Evolutionary conservation across 1,140 invertebrate genomes (phyloP).

Genomic region (Drosophila auraria): DNA sequence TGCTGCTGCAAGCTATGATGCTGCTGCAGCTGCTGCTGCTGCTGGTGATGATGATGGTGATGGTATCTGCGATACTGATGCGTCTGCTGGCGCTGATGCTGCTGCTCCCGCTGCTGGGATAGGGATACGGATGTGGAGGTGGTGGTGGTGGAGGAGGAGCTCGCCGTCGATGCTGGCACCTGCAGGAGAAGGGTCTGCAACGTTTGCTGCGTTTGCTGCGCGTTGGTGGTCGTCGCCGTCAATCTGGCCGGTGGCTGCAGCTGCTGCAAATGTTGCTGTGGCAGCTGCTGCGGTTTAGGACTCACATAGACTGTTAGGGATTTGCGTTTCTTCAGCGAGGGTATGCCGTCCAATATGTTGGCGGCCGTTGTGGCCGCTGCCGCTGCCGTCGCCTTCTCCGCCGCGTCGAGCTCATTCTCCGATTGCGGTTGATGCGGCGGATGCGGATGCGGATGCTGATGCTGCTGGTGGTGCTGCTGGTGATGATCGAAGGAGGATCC

Average conservation of each 20-base stretch:
- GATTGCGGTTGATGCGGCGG: constrained; percentile 21
- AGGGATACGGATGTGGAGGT: constrained; percentile 24
- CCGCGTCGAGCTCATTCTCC: constrained; percentile 48
- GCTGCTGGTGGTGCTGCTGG: constrained; percentile 37
- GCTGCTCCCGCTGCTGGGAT: constrained; percentile 44
- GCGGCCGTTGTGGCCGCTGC: constrained; percentile 52
- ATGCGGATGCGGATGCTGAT: neutral
- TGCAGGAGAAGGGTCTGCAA: constrained; percentile 69
- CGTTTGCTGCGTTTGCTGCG: constrained; percentile 49
- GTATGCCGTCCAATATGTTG: constrained; percentile 81
- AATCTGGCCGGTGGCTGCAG: constrained; percentile 37
- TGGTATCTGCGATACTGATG: constrained; percentile 31
- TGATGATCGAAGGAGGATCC: constrained; percentile 29
- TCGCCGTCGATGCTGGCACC: constrained; percentile 57
- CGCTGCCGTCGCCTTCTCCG: constrained; percentile 40
- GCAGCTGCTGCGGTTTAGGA: constrained; percentile 77
- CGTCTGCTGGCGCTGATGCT: constrained; percentile 32
- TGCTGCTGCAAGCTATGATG: constrained; percentile 27
- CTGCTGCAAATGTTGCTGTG: constrained; percentile 53
- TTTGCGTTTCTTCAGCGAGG: constrained; percentile 83
- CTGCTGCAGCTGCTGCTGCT: constrained; percentile 27
- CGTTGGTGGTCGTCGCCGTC: constrained; percentile 42
- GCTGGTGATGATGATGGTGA: constrained; percentile 40
- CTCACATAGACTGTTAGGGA: constrained; percentile 85
- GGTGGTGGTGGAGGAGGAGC: constrained; percentile 30